Evolutionary conservation across 2,888 invertebrate genomes (phyloP), one percentile per base, ranked within the genome.

Genomic region (Palloptera scutellata): DNA sequence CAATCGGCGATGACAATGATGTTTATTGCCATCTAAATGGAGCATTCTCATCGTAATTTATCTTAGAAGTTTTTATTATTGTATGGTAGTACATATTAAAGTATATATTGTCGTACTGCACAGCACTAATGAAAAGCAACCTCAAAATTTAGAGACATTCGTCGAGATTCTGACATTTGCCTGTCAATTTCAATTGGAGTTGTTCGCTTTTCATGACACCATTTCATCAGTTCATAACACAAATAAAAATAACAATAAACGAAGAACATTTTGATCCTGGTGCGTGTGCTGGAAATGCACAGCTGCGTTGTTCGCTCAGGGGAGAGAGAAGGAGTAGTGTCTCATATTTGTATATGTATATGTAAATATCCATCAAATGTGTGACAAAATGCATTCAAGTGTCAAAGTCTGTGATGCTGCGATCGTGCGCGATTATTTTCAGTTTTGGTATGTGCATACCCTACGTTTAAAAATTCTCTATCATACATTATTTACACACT

Each of bases 1-100:
- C 40, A 6, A 30, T 30, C 41, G 17, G 58, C 48, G 53, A 61
- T 57, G 61, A 43, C 60, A 17, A 54, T 62, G 53, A 67, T 64
- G 48, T 64, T 64, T 64, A 64, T 68, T 45, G 51, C 55, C 52
- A 51, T 40, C 52, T 15, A 61, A 51, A 57, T 3, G 6, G 13
- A 51, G 45, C 30, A 61, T 55, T 64, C 64, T 52, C 64, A 64
- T 57, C 60, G 60, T 64, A 51, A 55, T 60, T 53, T 45, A 60
- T 13, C 45, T 48, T 48, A 48, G 13, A 12, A 48, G 48, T 15
- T n/a, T n/a, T 48, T n/a, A n/a, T 48, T 48, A 15, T 43, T 11
- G 12, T 43, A 43, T 9, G 9, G 10, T 9, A 43, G 9, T 43
- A 9, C 9, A 43, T 12, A 43, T 43, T 43, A 12, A 43, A 43